Base-by-base conservation (phyloP, 2,797 vertebrate species). In the Melanotaenia pygmaea region DNA sequence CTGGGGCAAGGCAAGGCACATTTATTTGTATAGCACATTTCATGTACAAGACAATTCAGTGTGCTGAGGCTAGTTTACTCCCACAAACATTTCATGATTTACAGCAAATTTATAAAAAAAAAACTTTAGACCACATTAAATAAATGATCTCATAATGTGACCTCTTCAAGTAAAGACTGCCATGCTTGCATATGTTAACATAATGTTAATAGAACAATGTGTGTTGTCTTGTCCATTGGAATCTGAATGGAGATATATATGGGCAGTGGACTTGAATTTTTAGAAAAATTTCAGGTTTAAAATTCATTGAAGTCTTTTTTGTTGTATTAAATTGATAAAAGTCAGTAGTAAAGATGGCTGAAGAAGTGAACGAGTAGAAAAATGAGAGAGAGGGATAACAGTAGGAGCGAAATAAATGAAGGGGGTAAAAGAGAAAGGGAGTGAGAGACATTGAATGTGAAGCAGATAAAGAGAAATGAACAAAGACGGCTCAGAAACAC, bases 401-500 rank as follows among this genome's bases (percentile, higher is more conserved):
- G 54, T 69, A 72, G 60, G 60, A 79, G 71, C 71, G 38, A 79
- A 71, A 70, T 67, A 67, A 67, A 84, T 65, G 20, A 69, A 56
- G 43, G 32, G 34, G 57, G 20, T 30, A 61, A 57, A 69, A 67
- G 45, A 66, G 57, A 76, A 35, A 50, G 50, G 59, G 77, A 64
- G 64, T 53, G 73, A 77, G 69, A 64, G 35, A 50, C 67, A 81
- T 50, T 59, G 70, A 80, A 72, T 68, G 67, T 75, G 79, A 63
- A 38, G 62, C 65, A 73, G 70, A 77, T 67, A 53, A 43, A 76
- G 59, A 83, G 77, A 71, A 63, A 88, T 74, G 77, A 85, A 85
- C 79, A 87, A 84, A 86, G 86, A 78, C 72, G 9, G 71, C 54
- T 50, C 51, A 76, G 76, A 82, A 88, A 84, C 75, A 78, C 72